Conservation (phyloP, 1,140 invertebrate genomes). For the Atopsyche davidsoni region DNA sequence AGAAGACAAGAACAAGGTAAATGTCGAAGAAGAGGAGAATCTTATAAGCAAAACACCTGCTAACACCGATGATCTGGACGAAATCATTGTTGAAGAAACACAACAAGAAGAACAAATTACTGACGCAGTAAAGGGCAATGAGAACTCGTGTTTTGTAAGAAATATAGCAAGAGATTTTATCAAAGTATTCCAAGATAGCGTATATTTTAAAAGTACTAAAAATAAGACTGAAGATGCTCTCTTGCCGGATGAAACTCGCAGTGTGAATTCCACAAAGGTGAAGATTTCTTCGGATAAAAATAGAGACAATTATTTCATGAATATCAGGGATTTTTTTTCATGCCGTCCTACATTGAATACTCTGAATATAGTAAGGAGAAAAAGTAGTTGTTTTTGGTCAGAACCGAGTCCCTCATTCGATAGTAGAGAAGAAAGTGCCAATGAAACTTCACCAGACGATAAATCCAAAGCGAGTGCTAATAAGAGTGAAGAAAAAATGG, state of each 20-base stretch:
- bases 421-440: conserved; percentile 33
- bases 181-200: conserved; percentile 45
- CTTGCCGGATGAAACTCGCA: conserved; percentile 21
- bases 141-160: too few species aligned
- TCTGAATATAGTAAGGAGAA: conserved; percentile 35
- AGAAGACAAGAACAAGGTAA: conserved; percentile 2
- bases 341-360: conserved; percentile 42
- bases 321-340: conserved; percentile 36
- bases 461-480: conserved; percentile 31
- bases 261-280: too few species aligned
- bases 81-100: conserved; percentile 1
- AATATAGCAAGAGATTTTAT: conserved; percentile 44
- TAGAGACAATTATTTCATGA: too few species aligned
- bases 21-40: not conserved
- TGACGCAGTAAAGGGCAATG: not conserved
- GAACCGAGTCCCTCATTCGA: conserved; percentile 39
- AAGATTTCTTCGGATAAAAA: conserved; percentile 44
- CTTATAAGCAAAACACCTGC: conserved; percentile 1
- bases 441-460: conserved; percentile 37
- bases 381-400: conserved; percentile 44
- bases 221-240: conserved; percentile 36
- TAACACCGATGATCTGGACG: not conserved
- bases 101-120: not conserved
- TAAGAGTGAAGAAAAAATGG: conserved; percentile 40
- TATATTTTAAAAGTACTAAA: conserved; percentile 34